phyloP scores from a whole-genome alignment of 2,888 invertebrate species.

The Ormyrus pomaceus region DNA sequence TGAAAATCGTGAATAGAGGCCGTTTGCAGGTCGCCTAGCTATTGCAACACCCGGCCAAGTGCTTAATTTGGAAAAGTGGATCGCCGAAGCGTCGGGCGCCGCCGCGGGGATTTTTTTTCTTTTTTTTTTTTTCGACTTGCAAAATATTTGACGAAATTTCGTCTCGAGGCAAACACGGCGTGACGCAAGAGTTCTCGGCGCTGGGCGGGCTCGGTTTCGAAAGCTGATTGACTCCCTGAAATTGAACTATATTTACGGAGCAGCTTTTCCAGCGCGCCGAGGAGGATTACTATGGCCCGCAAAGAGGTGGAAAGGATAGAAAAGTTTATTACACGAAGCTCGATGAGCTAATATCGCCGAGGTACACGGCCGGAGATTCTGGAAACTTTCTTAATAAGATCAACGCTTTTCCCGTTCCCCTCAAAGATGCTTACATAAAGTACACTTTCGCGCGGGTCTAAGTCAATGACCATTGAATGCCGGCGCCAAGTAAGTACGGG shows the following conservation, averaged over 20 bases:
- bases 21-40: neutral
- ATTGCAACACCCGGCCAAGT: too few species aligned
- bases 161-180: too few species aligned
- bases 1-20: too few species aligned
- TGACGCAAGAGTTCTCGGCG: too few species aligned
- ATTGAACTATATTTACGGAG: conserved; percentile 47
- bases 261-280: neutral
- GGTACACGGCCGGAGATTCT: conserved; percentile 40
- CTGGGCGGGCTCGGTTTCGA: neutral
- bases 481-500: neutral
- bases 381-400: conserved; percentile 55
- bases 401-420: conserved; percentile 40
- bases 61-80: too few species aligned
- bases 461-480: conserved; percentile 43
- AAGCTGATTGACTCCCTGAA: conserved; percentile 34
- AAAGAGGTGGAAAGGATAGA: conserved; percentile 30
- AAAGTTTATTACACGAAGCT: conserved; percentile 51
- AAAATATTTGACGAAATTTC: too few species aligned
- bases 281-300: conserved; percentile 40
- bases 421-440: conserved; percentile 45
- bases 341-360: conserved; percentile 45
- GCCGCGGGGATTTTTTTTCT: too few species aligned
- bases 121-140: too few species aligned
- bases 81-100: too few species aligned
- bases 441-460: conserved; percentile 24